A percentile compares a stretch with the other conserved stretches of the same genome.
Conservation (phyloP, 2,888 invertebrate species). For the Drosophila melanosoma region DNA sequence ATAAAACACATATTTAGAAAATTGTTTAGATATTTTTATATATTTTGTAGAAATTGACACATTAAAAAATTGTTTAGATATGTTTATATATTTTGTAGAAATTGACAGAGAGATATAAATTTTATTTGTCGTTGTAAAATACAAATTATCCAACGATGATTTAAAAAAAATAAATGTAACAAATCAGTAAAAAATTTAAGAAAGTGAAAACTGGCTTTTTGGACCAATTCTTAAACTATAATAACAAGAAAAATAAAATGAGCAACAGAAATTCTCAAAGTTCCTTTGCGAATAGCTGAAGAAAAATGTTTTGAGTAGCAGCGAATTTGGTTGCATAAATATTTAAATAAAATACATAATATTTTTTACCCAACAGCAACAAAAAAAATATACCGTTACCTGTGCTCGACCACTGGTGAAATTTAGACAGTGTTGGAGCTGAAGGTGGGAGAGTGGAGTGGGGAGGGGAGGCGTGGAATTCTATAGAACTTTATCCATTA, state of each 20-base stretch:
- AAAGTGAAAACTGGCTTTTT: background rate
- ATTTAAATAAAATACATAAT: slow-evolving; percentile 52
- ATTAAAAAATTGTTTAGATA: background rate
- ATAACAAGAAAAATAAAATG: background rate
- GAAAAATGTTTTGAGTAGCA: slow-evolving; percentile 36
- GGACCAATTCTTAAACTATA: background rate
- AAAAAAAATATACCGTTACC: background rate
- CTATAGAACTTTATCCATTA: slow-evolving; percentile 83
- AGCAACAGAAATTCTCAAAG: background rate
- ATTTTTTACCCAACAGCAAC: slow-evolving; percentile 34
- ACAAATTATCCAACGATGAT: background rate
- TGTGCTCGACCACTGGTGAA: slow-evolving; percentile 23
- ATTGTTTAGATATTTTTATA: too few species aligned
- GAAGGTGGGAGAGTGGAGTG: background rate
- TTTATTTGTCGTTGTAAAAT: background rate
- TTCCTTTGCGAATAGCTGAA: slow-evolving; percentile 2
- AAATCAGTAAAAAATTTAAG: background rate
- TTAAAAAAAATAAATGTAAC: background rate
- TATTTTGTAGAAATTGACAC: too few species aligned
- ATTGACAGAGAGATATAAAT: background rate
- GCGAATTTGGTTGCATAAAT: slow-evolving; percentile 49
- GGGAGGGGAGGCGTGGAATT: slow-evolving; percentile 48
- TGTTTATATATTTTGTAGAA: background rate
- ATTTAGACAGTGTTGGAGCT: background rate
- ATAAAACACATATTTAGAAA: too few species aligned